Evolutionary conservation across 2,113 vertebrate species (phyloP), one percentile per base, ranked within the genome.

Genomic region (Agelaius phoeniceus): DNA sequence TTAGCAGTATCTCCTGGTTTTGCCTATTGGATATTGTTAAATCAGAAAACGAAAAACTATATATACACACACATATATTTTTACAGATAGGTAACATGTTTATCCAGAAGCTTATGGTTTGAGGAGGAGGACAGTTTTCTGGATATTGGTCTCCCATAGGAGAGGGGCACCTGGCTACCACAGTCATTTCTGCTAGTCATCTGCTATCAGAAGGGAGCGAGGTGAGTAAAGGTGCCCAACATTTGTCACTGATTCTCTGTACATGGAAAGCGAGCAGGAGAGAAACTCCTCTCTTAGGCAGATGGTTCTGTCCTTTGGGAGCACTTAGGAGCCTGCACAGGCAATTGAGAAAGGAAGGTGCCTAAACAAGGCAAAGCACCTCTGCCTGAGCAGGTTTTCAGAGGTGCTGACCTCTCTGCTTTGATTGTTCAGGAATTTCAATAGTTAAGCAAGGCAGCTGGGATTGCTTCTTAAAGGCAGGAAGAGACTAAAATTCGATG

Each of bases 401-500:
- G 84, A 85, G 44, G 11, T 76, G 62, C 58, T 90, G 80, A 48
- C 82, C 37, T 16, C 59, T 75, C 54, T 61, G 31, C 58, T 79
- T 87, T 41, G 43, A 49, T 73, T 76, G n/a, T 82, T 17, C n/a
- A 55, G 63, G 88, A 86, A 77, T 83, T 86, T 58, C 55, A 80
- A 24, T 58, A 86, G 59, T 90, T 90, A 88, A 93, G 41, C 37
- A 33, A 86, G 59, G 59, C 65, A 80, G 37, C 49, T 80, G 46
- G 16, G 43, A 66, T 66, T 92, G 10, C 51, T 86, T 79, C 82
- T 95, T 87, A 86, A 58, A 92, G 72, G n/a, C 79, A 80, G 81
- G 82, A 85, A 73, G 26, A 88, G n/a, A 62, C 54, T 76, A 83
- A 33, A 85, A 19, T 90, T 93, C 94, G 92, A 92, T 96, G 92